Evolutionary conservation across 2,888 invertebrate species (phyloP).

Genomic region (Branchinecta sandiegonensis): DNA sequence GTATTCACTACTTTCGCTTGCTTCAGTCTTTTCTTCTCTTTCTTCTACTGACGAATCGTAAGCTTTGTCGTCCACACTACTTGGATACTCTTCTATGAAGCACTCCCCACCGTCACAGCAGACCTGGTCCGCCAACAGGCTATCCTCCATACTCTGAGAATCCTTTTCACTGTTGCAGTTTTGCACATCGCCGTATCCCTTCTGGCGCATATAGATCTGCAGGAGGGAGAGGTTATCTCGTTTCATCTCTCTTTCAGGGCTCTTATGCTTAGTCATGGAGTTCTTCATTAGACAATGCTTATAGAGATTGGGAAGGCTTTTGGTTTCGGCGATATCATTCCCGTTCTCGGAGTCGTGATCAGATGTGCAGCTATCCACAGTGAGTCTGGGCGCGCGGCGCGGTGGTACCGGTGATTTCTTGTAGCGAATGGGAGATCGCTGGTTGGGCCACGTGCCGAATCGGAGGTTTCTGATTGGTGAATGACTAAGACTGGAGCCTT

Average conservation of each 20-base stretch:
- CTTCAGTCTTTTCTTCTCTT: constrained; percentile 17
- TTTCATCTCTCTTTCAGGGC: constrained; percentile 16
- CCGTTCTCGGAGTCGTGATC: constrained; percentile 27
- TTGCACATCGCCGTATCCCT: constrained; percentile 10
- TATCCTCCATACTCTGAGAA: constrained; percentile 17
- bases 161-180: constrained; percentile 1
- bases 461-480: constrained; percentile 17
- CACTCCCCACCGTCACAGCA: constrained; percentile 23
- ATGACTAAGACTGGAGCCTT: constrained; percentile 20
- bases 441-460: constrained; percentile 21
- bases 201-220: constrained; percentile 24
- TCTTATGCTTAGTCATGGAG: constrained; percentile 1
- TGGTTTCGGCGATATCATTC: constrained; percentile 25
- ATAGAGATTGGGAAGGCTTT: constrained; percentile 23
- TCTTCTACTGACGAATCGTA: constrained; percentile 19
- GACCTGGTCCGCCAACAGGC: constrained; percentile 20
- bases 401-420: constrained; percentile 25
- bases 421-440: constrained; percentile 16
- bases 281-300: constrained; percentile 19
- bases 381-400: constrained; percentile 25
- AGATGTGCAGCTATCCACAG: constrained; percentile 26
- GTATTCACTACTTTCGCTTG: background rate
- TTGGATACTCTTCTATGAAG: constrained; percentile 23
- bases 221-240: constrained; percentile 20
- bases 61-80: constrained; percentile 23